These are phyloP conservation scores for Arctocebus calabarensis DNA, from an alignment of 2,797 vertebrate species.

Conservation along the genomic window DNA sequence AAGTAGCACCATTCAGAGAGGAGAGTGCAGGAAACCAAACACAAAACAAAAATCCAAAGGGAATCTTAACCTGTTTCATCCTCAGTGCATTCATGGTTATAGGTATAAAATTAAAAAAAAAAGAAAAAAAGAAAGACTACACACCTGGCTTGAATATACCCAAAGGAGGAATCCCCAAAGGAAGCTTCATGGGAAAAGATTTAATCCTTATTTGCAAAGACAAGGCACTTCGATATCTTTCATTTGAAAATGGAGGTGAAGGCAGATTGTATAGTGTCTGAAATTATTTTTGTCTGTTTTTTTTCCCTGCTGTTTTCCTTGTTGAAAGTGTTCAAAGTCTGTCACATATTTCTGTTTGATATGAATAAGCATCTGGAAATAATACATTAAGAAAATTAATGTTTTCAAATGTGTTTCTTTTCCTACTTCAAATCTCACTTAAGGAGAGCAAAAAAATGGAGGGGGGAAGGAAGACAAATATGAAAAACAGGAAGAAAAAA, in stretches of 20 bases:
- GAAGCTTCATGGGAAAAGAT: accelerated
- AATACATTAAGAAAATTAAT: not conserved
- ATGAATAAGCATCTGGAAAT: not conserved
- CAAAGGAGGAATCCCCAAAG: not conserved
- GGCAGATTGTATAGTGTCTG: not conserved
- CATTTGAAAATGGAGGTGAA: not conserved
- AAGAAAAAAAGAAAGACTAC: not conserved
- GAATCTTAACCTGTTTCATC: not conserved
- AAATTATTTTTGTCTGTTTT: not conserved
- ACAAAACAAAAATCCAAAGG: not conserved
- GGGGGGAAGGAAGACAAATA: not conserved
- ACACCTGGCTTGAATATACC: not conserved
- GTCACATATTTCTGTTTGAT: not conserved
- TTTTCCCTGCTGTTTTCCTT: not conserved
- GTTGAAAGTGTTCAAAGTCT: not conserved
- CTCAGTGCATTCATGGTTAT: not conserved
- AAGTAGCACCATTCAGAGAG: not conserved
- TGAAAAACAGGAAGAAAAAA: not conserved
- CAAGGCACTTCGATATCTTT: not conserved
- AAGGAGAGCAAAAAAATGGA: not conserved
- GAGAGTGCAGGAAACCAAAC: not conserved
- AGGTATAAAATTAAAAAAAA: not conserved
- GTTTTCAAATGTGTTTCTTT: not conserved
- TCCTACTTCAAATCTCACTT: not conserved
- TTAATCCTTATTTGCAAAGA: accelerated